Base-by-base conservation (phyloP, 2,113 vertebrate species). In the Hucho hucho region DNA sequence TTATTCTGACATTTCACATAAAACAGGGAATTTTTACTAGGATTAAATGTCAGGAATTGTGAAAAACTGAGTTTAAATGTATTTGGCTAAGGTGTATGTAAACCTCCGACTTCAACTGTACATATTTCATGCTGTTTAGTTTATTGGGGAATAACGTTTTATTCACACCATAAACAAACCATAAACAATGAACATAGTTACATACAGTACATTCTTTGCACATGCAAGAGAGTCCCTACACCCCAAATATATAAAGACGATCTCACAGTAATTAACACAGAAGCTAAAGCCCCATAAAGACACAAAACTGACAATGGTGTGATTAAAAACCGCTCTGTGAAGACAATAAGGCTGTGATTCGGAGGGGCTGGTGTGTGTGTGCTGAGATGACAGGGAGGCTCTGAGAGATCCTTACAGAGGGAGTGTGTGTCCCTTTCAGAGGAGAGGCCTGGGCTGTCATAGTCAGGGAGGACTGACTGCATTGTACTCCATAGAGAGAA, bases 301-400 rank as follows among this genome's bases (percentile, higher is more conserved):
- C 25, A 64, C 9, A 28, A 64, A 64, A 64, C 25, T 64, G 63
- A 64, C 63, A 63, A 63, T 64, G 63, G 22, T 64, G 13, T 64
- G 63, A 64, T 64, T n/a, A 64, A 64, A 13, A 14, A n/a, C 63
- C 11, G 1, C 4, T 64, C 63, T 26, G 63, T 64, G 24, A 14
- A 13, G 37, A 37, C 1, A 37, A 37, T 37, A 37, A 37, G 37
- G 37, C 7, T 43, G 9, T 43, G 37, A 43, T 11, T 43, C 37
- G 2, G 37, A 37, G 37, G 37, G 37, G 37, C 9, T 3, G 37
- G 1, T 43, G 37, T 37, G 37, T 11, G 37, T 11, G 2, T 43
- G 7, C 7, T 9, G 37, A 43, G 9, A 43, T 43, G 37, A 43
- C 37, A 43, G 9, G 37, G 7, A 43, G 37, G 37, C 37, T 43